Evolutionary conservation across 2,888 invertebrate species (phyloP).

Genomic region (Nomada ruficornis): DNA sequence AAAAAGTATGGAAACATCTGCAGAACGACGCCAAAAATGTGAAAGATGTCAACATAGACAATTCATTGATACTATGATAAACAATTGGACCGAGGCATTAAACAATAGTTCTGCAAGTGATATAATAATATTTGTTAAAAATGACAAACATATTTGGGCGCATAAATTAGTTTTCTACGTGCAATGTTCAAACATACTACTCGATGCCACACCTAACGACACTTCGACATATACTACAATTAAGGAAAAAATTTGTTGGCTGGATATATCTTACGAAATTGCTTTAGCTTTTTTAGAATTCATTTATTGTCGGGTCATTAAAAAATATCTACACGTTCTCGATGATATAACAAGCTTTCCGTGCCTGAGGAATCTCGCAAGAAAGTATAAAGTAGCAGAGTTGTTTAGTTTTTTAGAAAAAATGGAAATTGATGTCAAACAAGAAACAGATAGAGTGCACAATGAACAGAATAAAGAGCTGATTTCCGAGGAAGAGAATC

Average conservation of each 20-base stretch:
- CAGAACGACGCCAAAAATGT: conserved; percentile 12
- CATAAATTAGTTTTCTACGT: conserved; percentile 84
- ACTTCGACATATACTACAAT: conserved; percentile 64
- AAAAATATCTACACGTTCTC: conserved; percentile 67
- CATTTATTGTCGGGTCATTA: conserved; percentile 81
- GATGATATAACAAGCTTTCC: conserved; percentile 60
- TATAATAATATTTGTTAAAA: conserved; percentile 81
- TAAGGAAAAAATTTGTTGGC: conserved; percentile 78
- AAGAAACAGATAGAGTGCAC: background rate
- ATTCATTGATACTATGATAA: conserved; percentile 68
- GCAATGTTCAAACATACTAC: conserved; percentile 82
- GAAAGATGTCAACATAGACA: conserved; percentile 20
- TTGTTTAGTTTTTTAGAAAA: conserved; percentile 75
- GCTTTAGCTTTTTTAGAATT: conserved; percentile 82
- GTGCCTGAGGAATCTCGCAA: conserved; percentile 73
- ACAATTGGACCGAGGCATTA: conserved; percentile 80
- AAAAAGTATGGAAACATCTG: background rate
- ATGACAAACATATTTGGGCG: conserved; percentile 81
- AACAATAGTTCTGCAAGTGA: conserved; percentile 83
- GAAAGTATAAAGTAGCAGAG: conserved; percentile 76
- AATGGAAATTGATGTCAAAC: conserved; percentile 25
- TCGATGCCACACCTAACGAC: conserved; percentile 76
- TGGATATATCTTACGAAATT: conserved; percentile 70
- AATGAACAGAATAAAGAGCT: background rate
- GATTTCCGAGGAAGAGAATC: conserved; percentile 1